Percentiles rank a stretch among this genome's conserved stretches.
Evolutionary conservation across 2,888 invertebrate genomes (phyloP).

Genomic region (Plusia festucae): DNA sequence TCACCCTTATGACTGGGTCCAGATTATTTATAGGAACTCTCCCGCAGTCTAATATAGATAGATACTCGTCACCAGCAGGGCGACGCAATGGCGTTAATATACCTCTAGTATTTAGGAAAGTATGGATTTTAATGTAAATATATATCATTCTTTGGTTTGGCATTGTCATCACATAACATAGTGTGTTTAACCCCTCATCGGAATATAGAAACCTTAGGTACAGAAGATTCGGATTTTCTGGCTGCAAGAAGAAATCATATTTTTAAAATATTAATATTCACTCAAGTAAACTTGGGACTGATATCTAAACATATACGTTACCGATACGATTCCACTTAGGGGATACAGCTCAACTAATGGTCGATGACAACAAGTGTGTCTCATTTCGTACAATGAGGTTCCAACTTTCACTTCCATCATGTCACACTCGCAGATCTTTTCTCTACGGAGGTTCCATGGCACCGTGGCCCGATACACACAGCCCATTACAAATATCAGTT

Average conservation of each 20-base stretch:
- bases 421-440: conserved; percentile 83
- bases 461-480: conserved; percentile 76
- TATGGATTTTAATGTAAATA: conserved; percentile 73
- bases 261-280: not conserved
- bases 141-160: conserved; percentile 76
- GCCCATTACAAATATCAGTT: conserved; percentile 79
- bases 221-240: conserved; percentile 71
- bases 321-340: conserved; percentile 76
- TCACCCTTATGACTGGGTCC: conserved; percentile 84
- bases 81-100: conserved; percentile 77
- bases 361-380: conserved; percentile 80
- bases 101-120: conserved; percentile 72
- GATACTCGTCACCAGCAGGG: conserved; percentile 64
- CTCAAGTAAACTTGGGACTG: not conserved
- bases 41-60: conserved; percentile 81
- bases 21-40: conserved; percentile 85
- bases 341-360: conserved; percentile 75
- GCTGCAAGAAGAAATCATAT: conserved; percentile 65
- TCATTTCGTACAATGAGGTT: conserved; percentile 81
- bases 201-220: conserved; percentile 74
- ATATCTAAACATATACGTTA: conserved; percentile 46
- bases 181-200: conserved; percentile 70
- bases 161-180: conserved; percentile 80
- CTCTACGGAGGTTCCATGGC: conserved; percentile 77
- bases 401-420: conserved; percentile 81